These are phyloP conservation scores for Unio pictorum DNA, from an alignment of 2,888 invertebrate genomes.

Conservation along the genomic window DNA sequence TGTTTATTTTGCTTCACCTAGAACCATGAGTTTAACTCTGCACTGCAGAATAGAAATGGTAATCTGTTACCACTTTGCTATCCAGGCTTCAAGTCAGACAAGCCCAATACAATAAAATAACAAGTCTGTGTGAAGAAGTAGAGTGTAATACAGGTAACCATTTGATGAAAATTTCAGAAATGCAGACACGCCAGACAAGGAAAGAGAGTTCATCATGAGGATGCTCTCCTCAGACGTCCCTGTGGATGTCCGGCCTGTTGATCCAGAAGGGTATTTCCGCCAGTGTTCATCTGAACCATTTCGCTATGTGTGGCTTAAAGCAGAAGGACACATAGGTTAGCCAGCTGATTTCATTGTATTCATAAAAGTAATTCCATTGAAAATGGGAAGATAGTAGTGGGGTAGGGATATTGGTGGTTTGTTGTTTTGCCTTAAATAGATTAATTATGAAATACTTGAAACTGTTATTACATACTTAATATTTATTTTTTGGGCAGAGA, in stretches of 20 bases:
- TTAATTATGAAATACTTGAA: too few species aligned
- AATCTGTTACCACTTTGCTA: too few species aligned
- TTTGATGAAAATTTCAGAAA: conserved; percentile 12
- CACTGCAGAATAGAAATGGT: too few species aligned
- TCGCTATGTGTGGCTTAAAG: conserved; percentile 63
- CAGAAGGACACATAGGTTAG: conserved; percentile 61
- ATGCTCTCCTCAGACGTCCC: conserved; percentile 43
- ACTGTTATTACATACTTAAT: too few species aligned
- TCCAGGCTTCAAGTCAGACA: not conserved
- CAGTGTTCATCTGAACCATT: conserved; percentile 40
- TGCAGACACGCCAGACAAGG: conserved; percentile 23
- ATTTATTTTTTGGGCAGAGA: too few species aligned
- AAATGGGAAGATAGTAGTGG: too few species aligned
- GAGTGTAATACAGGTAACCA: too few species aligned
- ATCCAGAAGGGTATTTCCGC: conserved; percentile 35
- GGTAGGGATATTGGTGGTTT: too few species aligned
- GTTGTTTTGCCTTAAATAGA: too few species aligned
- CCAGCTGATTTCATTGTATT: too few species aligned
- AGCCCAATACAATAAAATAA: not conserved
- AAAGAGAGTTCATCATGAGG: conserved; percentile 27
- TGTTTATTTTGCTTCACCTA: not conserved
- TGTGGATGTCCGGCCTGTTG: conserved; percentile 50
- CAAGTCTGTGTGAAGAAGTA: too few species aligned
- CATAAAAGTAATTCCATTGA: too few species aligned
- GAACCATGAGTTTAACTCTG: not conserved